These are phyloP conservation scores for Ashinkailepas kermadecensis DNA, from an alignment of 2,888 invertebrate species.

Conservation along the genomic window DNA sequence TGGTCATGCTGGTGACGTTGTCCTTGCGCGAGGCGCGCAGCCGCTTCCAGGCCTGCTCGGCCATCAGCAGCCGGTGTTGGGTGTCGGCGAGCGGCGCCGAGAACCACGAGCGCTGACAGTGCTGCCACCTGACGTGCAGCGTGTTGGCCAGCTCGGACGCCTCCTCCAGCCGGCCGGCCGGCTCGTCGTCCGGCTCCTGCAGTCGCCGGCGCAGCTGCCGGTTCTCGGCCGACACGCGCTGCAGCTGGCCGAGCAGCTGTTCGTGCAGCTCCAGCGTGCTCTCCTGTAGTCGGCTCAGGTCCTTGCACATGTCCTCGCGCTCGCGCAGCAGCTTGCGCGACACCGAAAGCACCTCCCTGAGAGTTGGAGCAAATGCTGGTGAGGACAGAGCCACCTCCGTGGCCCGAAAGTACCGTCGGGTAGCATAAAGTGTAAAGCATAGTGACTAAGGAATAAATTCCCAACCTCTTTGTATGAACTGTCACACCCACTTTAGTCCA, in stretches of 20 bases:
- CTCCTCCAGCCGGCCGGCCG: conserved; percentile 33
- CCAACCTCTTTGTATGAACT: too few relatives aligned
- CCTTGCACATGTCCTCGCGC: conserved; percentile 39
- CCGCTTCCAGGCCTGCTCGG: conserved; percentile 39
- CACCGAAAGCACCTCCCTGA: conserved; percentile 39
- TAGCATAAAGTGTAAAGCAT: too few relatives aligned
- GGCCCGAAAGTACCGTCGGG: too few relatives aligned
- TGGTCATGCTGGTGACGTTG: conserved; percentile 32
- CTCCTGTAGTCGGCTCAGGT: conserved; percentile 36
- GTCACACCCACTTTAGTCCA: too few relatives aligned
- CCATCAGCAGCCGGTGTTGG: conserved; percentile 37
- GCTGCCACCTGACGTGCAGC: conserved; percentile 36
- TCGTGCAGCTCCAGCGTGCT: conserved; percentile 36
- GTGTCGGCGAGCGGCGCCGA: conserved; percentile 36
- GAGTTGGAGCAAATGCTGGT: not conserved
- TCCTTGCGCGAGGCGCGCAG: conserved; percentile 33
- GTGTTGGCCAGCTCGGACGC: conserved; percentile 33
- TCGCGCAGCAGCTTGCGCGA: conserved; percentile 40
- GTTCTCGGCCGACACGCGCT: conserved; percentile 25
- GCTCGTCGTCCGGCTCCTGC: conserved; percentile 1
- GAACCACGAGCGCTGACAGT: conserved; percentile 36
- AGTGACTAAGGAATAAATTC: too few relatives aligned
- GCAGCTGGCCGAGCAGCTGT: conserved; percentile 21
- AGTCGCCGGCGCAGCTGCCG: conserved; percentile 21
- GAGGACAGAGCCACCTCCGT: not conserved